These are phyloP conservation scores for Dorcus hopei DNA, from an alignment of 2,888 invertebrate genomes.

Conservation along the genomic window DNA sequence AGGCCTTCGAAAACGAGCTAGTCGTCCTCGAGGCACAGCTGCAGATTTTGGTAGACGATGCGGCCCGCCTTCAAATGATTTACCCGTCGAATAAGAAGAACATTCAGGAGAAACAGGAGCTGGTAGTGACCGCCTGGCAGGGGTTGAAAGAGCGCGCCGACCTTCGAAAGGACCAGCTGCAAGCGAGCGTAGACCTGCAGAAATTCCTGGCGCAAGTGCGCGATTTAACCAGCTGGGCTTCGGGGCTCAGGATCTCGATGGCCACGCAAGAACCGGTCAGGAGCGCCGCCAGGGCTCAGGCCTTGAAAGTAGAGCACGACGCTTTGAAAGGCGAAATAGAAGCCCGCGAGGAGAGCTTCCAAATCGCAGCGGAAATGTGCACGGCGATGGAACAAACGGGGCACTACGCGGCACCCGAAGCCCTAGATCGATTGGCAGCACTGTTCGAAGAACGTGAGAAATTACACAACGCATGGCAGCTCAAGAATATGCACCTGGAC, in stretches of 20 bases:
- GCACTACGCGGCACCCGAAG: conserved; percentile 77
- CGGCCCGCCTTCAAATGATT: conserved; percentile 76
- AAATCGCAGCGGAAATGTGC: conserved; percentile 70
- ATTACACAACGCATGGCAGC: conserved; percentile 82
- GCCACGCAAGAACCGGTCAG: conserved; percentile 78
- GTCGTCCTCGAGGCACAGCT: conserved; percentile 89
- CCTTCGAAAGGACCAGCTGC: conserved; percentile 73
- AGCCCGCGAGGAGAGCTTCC: conserved; percentile 79
- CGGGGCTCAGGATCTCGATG: conserved; percentile 72
- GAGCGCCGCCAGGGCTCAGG: conserved; percentile 78
- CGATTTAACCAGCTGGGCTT: conserved; percentile 87
- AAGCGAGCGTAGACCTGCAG: conserved; percentile 85
- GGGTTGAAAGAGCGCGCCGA: conserved; percentile 71
- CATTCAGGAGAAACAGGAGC: conserved; percentile 81
- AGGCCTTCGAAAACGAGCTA: conserved; percentile 90
- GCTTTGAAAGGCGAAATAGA: conserved; percentile 82
- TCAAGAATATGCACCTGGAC: conserved; percentile 82
- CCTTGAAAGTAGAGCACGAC: conserved; percentile 78
- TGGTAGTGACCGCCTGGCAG: conserved; percentile 85
- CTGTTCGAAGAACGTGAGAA: conserved; percentile 75
- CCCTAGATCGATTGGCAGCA: conserved; percentile 73
- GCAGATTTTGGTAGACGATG: conserved; percentile 89
- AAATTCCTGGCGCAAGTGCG: conserved; percentile 80
- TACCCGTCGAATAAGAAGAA: conserved; percentile 92
- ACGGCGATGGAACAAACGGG: conserved; percentile 80